Percentiles rank a stretch among this genome's conserved stretches.
These are phyloP conservation scores for Idaea dimidiata DNA, from an alignment of 2,888 invertebrate genomes.

Conservation along the genomic window DNA sequence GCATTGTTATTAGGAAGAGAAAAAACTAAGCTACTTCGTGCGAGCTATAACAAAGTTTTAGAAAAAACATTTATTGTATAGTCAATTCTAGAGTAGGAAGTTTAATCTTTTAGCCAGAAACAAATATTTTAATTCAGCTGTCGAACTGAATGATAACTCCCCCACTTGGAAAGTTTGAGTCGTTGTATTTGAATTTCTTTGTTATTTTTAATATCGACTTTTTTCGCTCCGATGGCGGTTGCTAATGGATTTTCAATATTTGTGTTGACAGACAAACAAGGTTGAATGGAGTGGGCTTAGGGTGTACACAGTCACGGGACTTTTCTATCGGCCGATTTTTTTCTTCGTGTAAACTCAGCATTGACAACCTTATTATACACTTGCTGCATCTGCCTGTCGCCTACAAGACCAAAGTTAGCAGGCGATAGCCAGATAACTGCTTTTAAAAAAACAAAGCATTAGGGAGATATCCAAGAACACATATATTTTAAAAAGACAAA, in stretches of 20 bases:
- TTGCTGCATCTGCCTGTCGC: no score
- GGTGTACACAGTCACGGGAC: slow-evolving; percentile 41
- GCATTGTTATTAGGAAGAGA: no score
- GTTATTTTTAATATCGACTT: slow-evolving; percentile 73
- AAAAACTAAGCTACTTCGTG: no score
- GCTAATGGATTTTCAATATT: slow-evolving; percentile 79
- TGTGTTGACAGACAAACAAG: slow-evolving; percentile 74
- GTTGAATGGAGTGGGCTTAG: slow-evolving; percentile 60
- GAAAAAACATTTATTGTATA: no score
- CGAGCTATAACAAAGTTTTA: no score
- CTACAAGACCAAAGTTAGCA: no score
- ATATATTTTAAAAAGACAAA: no score
- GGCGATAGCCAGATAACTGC: no score
- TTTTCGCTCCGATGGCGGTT: slow-evolving; percentile 64
- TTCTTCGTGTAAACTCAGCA: neutral
- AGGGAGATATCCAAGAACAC: no score
- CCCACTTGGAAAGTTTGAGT: slow-evolving; percentile 51
- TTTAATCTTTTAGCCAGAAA: no score
- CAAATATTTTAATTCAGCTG: slow-evolving; percentile 33
- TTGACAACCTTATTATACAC: neutral
- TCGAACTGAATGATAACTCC: slow-evolving; percentile 52
- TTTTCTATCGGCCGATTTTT: slow-evolving; percentile 29
- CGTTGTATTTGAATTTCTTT: slow-evolving; percentile 59
- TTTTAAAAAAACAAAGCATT: no score
- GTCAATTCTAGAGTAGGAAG: neutral